A percentile compares a stretch with the other conserved stretches of the same genome.
These are phyloP conservation scores for Chromis chromis DNA, from an alignment of 2,797 vertebrate species.

Conservation along the genomic window DNA sequence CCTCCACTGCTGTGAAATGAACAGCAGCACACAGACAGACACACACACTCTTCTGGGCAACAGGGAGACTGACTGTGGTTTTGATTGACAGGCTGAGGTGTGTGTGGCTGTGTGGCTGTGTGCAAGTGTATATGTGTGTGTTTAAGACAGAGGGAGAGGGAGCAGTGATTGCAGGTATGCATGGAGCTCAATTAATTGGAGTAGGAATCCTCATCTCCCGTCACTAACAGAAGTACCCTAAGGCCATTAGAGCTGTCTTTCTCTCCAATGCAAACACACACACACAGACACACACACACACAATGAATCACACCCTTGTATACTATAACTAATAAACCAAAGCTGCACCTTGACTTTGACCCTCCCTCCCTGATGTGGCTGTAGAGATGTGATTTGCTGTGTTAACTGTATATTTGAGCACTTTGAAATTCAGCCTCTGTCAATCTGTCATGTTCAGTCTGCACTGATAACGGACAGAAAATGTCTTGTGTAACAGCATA, in stretches of 20 bases:
- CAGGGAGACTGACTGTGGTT: slow-evolving; percentile 53
- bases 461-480: slow-evolving; percentile 22
- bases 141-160: slow-evolving; percentile 14
- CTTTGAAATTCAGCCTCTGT: slow-evolving; percentile 32
- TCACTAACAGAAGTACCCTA: slow-evolving; percentile 57
- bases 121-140: slow-evolving; percentile 9
- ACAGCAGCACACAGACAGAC: slow-evolving; percentile 39
- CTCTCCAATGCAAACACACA: slow-evolving; percentile 35
- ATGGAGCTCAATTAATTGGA: slow-evolving; percentile 66
- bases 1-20: slow-evolving; percentile 51
- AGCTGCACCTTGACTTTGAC: slow-evolving; percentile 23
- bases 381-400: slow-evolving; percentile 1
- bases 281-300: slow-evolving; percentile 14
- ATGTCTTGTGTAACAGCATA: slow-evolving; percentile 33
- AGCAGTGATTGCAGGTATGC: slow-evolving; percentile 55
- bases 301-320: slow-evolving; percentile 8
- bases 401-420: slow-evolving; percentile 15
- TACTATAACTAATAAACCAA: slow-evolving; percentile 33
- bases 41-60: slow-evolving; percentile 41
- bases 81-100: slow-evolving; percentile 63
- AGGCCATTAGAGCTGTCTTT: slow-evolving; percentile 43
- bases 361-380: slow-evolving; percentile 11
- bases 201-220: slow-evolving; percentile 51
- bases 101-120: not conserved
- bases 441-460: slow-evolving; percentile 30